phyloP scores from a whole-genome alignment of 2,797 vertebrate species.

The Ctenopoma kingsleyae region DNA sequence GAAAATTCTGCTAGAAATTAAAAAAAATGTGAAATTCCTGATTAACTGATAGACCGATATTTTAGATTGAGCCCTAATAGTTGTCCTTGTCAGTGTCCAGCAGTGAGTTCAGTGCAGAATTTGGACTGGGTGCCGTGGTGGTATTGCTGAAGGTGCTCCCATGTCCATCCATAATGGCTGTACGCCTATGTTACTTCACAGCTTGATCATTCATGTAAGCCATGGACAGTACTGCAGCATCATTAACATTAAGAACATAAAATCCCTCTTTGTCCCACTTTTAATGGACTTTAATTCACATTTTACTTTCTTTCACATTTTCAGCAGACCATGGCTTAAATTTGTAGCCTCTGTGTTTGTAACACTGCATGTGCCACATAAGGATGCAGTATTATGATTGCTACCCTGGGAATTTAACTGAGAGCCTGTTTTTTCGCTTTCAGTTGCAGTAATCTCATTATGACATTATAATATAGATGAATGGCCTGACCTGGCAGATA shows the following conservation, averaged over 20 bases:
- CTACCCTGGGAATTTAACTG: conserved; percentile 55
- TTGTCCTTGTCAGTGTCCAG: background rate
- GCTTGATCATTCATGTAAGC: background rate
- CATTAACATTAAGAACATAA: background rate
- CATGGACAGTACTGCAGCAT: conserved; percentile 5
- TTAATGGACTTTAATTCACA: background rate
- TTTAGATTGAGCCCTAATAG: too few relatives aligned
- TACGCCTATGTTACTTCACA: background rate
- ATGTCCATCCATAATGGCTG: conserved; percentile 5
- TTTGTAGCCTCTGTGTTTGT: conserved; percentile 13
- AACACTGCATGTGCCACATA: conserved; percentile 31
- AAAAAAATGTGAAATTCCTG: too few relatives aligned
- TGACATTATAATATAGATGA: conserved; percentile 71
- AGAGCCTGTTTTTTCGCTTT: conserved; percentile 41
- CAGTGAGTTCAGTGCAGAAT: background rate
- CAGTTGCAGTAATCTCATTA: conserved; percentile 63
- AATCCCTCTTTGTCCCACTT: conserved; percentile 1
- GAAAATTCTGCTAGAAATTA: too few relatives aligned
- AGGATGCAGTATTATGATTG: conserved; percentile 53
- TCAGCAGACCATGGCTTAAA: conserved; percentile 7
- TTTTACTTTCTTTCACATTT: conserved; percentile 23
- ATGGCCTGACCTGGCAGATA: conserved; percentile 64
- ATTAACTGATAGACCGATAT: too few relatives aligned
- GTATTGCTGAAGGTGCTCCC: background rate
- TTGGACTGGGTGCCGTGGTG: background rate